A percentile compares a stretch with the other conserved stretches of the same genome.
Evolutionary conservation across 2,888 invertebrate genomes (phyloP).

Genomic region (Crossocerus cetratus): DNA sequence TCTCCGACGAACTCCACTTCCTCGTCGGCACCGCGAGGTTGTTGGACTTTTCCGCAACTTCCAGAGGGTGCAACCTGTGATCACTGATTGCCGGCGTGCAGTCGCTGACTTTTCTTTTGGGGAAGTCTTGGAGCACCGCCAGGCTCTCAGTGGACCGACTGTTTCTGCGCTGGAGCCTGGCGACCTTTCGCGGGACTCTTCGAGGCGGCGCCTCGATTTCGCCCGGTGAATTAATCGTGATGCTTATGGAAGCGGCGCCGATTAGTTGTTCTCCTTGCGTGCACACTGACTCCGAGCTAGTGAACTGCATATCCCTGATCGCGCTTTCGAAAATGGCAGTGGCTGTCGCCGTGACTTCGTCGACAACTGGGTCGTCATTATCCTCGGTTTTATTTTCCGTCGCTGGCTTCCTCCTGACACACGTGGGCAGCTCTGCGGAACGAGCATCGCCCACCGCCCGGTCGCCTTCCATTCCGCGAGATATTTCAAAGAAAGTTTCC

Average conservation of each 20-base stretch:
- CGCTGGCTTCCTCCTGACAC: background rate
- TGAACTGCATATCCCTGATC: conserved; percentile 19
- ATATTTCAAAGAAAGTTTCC: background rate
- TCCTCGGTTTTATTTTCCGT: background rate
- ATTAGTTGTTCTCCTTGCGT: background rate
- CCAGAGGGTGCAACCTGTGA: too few relatives aligned
- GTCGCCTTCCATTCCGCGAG: background rate
- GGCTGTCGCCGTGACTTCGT: conserved; percentile 7
- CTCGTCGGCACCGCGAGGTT: conserved; percentile 5
- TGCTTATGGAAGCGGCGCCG: background rate
- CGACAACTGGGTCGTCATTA: background rate
- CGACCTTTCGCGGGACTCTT: background rate
- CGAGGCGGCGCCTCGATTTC: background rate
- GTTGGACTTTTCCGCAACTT: background rate
- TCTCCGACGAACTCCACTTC: conserved; percentile 39
- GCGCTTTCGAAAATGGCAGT: conserved; percentile 25
- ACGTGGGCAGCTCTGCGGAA: background rate
- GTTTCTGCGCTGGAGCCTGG: background rate
- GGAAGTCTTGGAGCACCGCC: background rate
- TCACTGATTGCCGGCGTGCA: background rate
- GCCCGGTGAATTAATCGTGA: background rate
- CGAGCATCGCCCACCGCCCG: background rate
- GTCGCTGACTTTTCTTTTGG: background rate
- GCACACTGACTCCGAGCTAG: background rate
- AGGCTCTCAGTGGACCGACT: background rate